Base-by-base conservation (phyloP, 2,113 vertebrate species). In the Megaceryle maxima region DNA sequence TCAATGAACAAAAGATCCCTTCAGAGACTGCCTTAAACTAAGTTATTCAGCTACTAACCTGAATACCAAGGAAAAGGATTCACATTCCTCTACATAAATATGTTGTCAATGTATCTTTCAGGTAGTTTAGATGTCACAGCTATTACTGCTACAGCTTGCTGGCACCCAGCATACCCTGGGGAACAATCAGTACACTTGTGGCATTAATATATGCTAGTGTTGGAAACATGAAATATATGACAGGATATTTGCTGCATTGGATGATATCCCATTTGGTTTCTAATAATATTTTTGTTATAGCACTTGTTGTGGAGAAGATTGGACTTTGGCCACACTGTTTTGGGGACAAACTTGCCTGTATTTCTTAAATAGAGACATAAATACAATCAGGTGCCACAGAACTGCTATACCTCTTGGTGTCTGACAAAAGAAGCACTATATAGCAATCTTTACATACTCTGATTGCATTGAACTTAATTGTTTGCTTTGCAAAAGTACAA, bases 231-330 rank as follows among this genome's bases (percentile, higher is more conserved):
- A 82, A 84, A 9, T 39, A 6, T 50, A 51, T 55, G 48, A n/a
- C 39, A 48, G 5, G 41, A 43, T 77, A 43, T 69, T 80, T 88
- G 33, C 15, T 73, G 8, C 37, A 14, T 56, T 80, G 53, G 35
- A 24, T 43, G 25, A 64, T 43, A 73, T 53, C 8, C 3, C 20
- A 43, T 70, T 85, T 53, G 12, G 13, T 77, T 70, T 80, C 41
- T 46, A 73, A 48, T 10, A 55, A 66, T 14, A 6, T 26, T 82
- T 87, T 69, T 56, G 33, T 39, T 73, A 48, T 56, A 56, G 12
- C 3, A 0, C 3, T 75, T 6, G 0, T 75, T 6, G 0, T 37
- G 33, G 37, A 59, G 48, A 69, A 72, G 21, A 66, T 62, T 22
- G 19, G 68, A 31, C 17, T 90, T 90, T 33, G 15, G 16, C 28